Percentiles rank a stretch among this genome's conserved stretches.
Evolutionary conservation across 2,113 vertebrate species (phyloP).

Genomic region (Scalopus aquaticus): DNA sequence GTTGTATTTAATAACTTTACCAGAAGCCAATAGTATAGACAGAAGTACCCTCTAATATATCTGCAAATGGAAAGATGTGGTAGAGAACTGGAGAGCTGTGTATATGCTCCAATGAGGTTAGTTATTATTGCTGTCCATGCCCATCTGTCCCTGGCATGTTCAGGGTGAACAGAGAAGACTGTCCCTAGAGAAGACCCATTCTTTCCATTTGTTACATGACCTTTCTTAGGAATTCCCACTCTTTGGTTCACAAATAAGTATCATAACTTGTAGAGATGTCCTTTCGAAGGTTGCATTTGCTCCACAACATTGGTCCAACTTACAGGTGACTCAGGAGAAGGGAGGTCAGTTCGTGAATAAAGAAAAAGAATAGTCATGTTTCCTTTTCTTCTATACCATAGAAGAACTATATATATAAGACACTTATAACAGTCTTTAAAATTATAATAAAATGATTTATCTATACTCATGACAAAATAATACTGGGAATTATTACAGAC

Average conservation of each 20-base stretch:
- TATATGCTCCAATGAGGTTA: not conserved
- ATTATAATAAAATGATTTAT: constrained; percentile 17
- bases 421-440: constrained; percentile 12
- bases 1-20: not conserved
- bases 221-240: not conserved
- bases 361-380: not conserved
- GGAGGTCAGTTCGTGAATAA: constrained; percentile 29
- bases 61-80: constrained; percentile 4
- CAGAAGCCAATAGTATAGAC: not conserved
- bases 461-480: not conserved
- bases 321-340: constrained; percentile 22
- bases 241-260: not conserved
- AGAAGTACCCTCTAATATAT: not conserved
- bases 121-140: not conserved
- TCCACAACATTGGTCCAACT: not conserved
- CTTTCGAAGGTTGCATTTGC: constrained; percentile 32
- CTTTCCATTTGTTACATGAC: not conserved
- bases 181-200: not conserved
- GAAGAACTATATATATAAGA: too few species aligned
- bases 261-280: not conserved
- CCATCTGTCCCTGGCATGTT: not conserved
- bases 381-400: not conserved
- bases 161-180: not conserved
- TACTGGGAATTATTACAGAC: not conserved
- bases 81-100: not conserved